Evolutionary conservation across 2,888 invertebrate species (phyloP), one percentile per base, ranked within the genome.

Genomic region (Cryptus viduatorius): DNA sequence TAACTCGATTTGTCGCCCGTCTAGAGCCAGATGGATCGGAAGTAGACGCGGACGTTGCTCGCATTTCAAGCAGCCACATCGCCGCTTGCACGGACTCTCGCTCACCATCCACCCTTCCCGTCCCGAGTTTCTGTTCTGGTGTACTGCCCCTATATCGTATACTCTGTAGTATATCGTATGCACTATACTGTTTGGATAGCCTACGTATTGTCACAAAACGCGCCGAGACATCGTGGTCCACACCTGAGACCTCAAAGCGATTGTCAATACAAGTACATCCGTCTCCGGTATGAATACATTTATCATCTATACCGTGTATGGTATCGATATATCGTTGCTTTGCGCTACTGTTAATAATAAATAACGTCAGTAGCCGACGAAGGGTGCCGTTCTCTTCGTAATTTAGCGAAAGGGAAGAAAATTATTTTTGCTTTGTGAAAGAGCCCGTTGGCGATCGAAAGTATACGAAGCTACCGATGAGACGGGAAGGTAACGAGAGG

Each of bases 1-100:
- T 91, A 91, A 91, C 91, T 91, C 91, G 91, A 91, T 91, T 91
- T 91, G 91, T 91, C 91, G 91, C 90, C 91, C 90, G 91, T 91
- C 91, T 90, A 90, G 91, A 91, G 91, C 90, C 91, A 91, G 91
- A 91, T 91, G 91, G 91, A 91, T 91, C 91, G 91, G 91, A 91
- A 91, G 91, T 91, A 91, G 91, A 91, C 90, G 89, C 89, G 90
- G 87, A 91, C 89, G 90, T 89, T 88, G 86, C 88, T 90, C 91
- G 91, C 91, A 91, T 91, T 89, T 90, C 89, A 91, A 91, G 88
- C 89, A 91, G 90, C 86, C 85, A 85, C 82, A 79, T 84, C 68
- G 59, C 67, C 65, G 64, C 75, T 44, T 46, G 19, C 71, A 80
- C 77, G 59, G 59, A 71, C 56, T 64, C 64, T 50, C 59, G 56